Percentiles rank a stretch among this genome's conserved stretches.
Evolutionary conservation across 2,113 vertebrate genomes (phyloP).

Genomic region (Miniopterus natalensis): DNA sequence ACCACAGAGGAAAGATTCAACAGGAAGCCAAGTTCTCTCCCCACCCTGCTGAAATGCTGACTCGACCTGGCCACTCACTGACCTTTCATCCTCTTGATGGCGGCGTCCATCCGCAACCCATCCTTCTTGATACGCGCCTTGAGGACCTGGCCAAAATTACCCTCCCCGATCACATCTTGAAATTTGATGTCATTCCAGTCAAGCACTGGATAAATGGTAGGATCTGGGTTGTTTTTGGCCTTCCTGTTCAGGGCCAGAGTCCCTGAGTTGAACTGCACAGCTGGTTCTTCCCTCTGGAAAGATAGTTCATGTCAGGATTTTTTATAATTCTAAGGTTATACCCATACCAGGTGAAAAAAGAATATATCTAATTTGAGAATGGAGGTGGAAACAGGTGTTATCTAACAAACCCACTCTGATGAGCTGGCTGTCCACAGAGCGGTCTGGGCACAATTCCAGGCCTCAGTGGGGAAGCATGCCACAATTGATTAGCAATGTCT

Average conservation of each 20-base stretch:
- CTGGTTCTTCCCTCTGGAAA: slow-evolving; percentile 93
- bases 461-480: not conserved
- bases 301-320: slow-evolving; percentile 65
- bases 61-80: slow-evolving; percentile 40
- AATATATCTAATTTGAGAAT: slow-evolving; percentile 14
- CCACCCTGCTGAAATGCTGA: slow-evolving; percentile 29
- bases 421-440: not conserved
- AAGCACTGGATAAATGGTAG: slow-evolving; percentile 92
- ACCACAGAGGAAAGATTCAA: not conserved
- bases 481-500: not conserved
- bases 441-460: not conserved
- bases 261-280: slow-evolving; percentile 93
- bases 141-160: slow-evolving; percentile 95
- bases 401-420: not conserved
- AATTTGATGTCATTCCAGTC: slow-evolving; percentile 96
- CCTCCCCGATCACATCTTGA: slow-evolving; percentile 95
- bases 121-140: slow-evolving; percentile 96
- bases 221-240: slow-evolving; percentile 90
- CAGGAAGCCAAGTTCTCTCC: slow-evolving; percentile 65
- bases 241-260: slow-evolving; percentile 92
- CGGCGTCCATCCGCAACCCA: slow-evolving; percentile 94
- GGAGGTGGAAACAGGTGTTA: not conserved
- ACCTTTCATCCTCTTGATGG: slow-evolving; percentile 96
- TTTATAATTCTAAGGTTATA: slow-evolving; percentile 49
- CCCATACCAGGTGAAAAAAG: not conserved